Evolutionary conservation across 2,888 invertebrate species (phyloP).

Genomic region (Xylota segnis): DNA sequence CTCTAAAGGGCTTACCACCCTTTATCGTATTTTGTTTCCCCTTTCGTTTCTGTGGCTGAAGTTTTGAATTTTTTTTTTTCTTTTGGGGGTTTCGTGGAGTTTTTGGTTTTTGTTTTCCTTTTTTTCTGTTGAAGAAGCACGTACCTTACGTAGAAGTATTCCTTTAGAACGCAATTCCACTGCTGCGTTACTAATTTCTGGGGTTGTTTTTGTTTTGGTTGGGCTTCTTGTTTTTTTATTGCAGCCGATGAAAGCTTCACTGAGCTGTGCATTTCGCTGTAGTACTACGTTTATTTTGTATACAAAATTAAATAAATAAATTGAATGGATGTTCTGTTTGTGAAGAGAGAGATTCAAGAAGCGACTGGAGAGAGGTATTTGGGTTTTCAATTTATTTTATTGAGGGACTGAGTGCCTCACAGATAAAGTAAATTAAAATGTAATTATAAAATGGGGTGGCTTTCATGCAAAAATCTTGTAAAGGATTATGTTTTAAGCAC

Average conservation of each 20-base stretch:
- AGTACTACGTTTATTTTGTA: conserved; percentile 34
- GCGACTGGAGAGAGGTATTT: conserved; percentile 4
- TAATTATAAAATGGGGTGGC: conserved; percentile 6
- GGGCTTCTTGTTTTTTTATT: conserved; percentile 26
- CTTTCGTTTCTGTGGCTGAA: conserved; percentile 7
- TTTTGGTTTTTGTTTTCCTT: background rate
- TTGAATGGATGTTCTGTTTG: conserved; percentile 8
- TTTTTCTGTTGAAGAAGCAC: conserved; percentile 34
- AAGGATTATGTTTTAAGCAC: background rate
- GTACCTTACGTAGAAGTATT: conserved; percentile 56
- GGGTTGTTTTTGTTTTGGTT: conserved; percentile 46
- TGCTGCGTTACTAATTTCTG: conserved; percentile 42
- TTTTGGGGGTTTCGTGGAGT: conserved; percentile 2
- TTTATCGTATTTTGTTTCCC: conserved; percentile 28
- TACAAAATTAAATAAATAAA: conserved; percentile 57
- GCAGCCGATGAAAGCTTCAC: conserved; percentile 51
- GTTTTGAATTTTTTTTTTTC: conserved; percentile 22
- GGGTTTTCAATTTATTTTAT: conserved; percentile 11
- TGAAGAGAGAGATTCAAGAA: background rate
- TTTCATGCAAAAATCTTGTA: background rate
- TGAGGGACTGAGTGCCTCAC: background rate
- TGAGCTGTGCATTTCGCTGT: conserved; percentile 3
- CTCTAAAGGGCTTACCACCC: conserved; percentile 33
- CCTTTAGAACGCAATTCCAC: conserved; percentile 59
- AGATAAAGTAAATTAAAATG: conserved; percentile 14